Evolutionary conservation across 2,797 vertebrate genomes (phyloP), one percentile per base, ranked within the genome.

Genomic region (Phataginus tetradactyla): DNA sequence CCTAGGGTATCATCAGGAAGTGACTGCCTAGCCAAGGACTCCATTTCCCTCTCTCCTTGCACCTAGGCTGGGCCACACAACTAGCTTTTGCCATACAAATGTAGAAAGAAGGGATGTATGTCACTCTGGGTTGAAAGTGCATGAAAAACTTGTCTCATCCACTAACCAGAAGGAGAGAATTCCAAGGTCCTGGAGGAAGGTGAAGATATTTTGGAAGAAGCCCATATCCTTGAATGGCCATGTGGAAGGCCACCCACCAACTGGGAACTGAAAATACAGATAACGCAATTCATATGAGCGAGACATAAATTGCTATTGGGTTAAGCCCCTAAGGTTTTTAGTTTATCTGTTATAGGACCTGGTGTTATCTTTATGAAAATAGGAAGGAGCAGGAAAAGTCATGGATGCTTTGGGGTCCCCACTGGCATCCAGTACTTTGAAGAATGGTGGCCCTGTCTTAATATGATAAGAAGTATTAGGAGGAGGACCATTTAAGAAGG

Each of bases 61-160:
- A 29, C 13, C 37, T 86, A 49, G 2, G 32, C 53, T 8, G 8
- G n/a, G 53, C 32, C 34, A 51, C 7, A 77, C 13, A 68, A 77
- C 11, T 42, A 55, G 39, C 8, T 49, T 94, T 93, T 57, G 15
- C 49, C 64, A 78, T 13, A 74, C 32, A 96, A 89, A 96, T 85
- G 7, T 85, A 17, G 45, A 77, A 92, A 21, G n/a, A 86, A 71
- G 18, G 61, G 21, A 42, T 49, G 21, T 10, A 1, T 81, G 25
- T 39, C 25, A 10, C 29, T 96, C 90, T 21, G 17, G 39, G 18
- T 37, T 74, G 32, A 53, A 74, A 61, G 64, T 29, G 18, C 8
- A 4, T 59, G 4, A 71, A 86, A 91, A 72, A 21, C 21, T 92
- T 81, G 49, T 27, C 17, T 69, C 25, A 74, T 64, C 5, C 8